Evolutionary conservation across 2,888 invertebrate genomes (phyloP).

Genomic region (Psylliodes chrysocephalus): DNA sequence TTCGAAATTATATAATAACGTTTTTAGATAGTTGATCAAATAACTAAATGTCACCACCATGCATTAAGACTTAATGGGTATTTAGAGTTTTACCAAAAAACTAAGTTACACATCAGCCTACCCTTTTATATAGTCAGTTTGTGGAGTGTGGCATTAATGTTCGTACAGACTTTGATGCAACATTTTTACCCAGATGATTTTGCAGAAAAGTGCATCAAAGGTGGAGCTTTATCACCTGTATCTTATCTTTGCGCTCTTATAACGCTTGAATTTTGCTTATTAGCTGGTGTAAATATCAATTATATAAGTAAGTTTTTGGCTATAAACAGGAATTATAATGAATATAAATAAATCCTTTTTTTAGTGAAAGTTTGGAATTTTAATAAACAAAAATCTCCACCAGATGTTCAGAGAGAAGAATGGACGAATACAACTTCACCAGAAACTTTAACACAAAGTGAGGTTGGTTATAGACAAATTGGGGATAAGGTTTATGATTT

Average conservation of each 20-base stretch:
- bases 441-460: slow-evolving; percentile 65
- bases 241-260: slow-evolving; percentile 70
- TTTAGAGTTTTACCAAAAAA: slow-evolving; percentile 74
- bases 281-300: slow-evolving; percentile 65
- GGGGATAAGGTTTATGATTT: slow-evolving; percentile 70
- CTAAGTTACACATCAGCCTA: slow-evolving; percentile 69
- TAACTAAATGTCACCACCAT: slow-evolving; percentile 70
- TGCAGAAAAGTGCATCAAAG: slow-evolving; percentile 65
- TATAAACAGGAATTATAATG: background rate
- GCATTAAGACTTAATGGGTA: slow-evolving; percentile 73
- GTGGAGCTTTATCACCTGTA: slow-evolving; percentile 67
- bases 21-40: slow-evolving; percentile 69
- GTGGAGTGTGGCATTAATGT: slow-evolving; percentile 70
- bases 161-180: slow-evolving; percentile 69
- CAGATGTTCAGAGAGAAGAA: slow-evolving; percentile 74
- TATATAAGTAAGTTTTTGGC: slow-evolving; percentile 66
- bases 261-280: slow-evolving; percentile 66
- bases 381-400: slow-evolving; percentile 69
- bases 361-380: slow-evolving; percentile 71
- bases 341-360: slow-evolving; percentile 40
- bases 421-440: slow-evolving; percentile 67
- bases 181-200: slow-evolving; percentile 69
- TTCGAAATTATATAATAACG: background rate
- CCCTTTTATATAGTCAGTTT: slow-evolving; percentile 73
- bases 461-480: slow-evolving; percentile 65